These are phyloP conservation scores for Oryzias dopingdopingensis DNA, from an alignment of 2,797 vertebrate species.

Conservation along the genomic window DNA sequence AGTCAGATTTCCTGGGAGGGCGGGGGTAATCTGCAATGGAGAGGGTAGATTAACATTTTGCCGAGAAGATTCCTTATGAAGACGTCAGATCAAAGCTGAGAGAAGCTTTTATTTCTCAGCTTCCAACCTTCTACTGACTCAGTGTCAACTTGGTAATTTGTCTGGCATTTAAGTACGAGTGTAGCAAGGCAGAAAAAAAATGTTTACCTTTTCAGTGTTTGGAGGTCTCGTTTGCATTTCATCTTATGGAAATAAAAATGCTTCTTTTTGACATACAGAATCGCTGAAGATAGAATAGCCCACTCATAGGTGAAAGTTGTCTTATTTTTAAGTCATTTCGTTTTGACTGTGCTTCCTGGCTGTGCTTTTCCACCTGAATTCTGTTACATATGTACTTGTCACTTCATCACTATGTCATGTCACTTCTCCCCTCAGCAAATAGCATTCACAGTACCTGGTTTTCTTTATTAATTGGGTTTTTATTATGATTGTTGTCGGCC, in stretches of 20 bases:
- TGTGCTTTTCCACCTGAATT: too few species aligned
- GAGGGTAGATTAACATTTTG: slow-evolving; percentile 76
- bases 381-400: too few species aligned
- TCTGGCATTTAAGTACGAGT: slow-evolving; percentile 37
- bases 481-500: too few species aligned
- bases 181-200: slow-evolving; percentile 33
- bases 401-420: too few species aligned
- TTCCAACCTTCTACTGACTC: slow-evolving; percentile 51
- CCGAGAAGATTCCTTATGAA: slow-evolving; percentile 69
- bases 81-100: slow-evolving; percentile 75
- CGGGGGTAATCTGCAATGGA: slow-evolving; percentile 71
- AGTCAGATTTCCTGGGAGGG: slow-evolving; percentile 66
- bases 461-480: too few species aligned
- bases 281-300: too few species aligned
- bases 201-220: slow-evolving; percentile 54
- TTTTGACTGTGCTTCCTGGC: too few species aligned
- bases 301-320: too few species aligned
- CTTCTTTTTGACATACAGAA: too few species aligned
- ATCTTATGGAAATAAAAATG: slow-evolving; percentile 3
- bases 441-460: too few species aligned
- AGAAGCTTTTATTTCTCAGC: slow-evolving; percentile 58
- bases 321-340: too few species aligned
- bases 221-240: slow-evolving; percentile 27
- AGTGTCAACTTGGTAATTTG: slow-evolving; percentile 66
- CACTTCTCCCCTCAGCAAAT: too few species aligned